These are phyloP conservation scores for Phyllostomus discolor DNA, from an alignment of 2,113 vertebrate genomes.

Conservation along the genomic window DNA sequence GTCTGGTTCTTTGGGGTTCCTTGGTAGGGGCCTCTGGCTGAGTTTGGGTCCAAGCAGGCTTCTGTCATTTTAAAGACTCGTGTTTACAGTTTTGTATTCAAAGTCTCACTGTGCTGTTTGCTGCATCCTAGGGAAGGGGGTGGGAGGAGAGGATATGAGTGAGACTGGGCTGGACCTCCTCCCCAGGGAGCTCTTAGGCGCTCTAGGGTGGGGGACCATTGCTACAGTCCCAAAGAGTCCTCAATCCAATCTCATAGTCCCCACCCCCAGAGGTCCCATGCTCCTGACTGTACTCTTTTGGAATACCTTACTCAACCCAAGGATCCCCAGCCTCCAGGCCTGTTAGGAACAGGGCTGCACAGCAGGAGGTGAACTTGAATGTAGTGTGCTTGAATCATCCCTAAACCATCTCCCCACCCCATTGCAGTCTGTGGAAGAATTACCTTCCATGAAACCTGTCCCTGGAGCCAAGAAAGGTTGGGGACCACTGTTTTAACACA, in stretches of 20 bases:
- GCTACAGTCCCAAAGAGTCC: neutral
- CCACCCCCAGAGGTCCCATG: neutral
- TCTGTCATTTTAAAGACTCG: conserved; percentile 72
- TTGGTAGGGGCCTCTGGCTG: neutral
- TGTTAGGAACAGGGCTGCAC: too few species aligned
- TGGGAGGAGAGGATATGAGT: neutral
- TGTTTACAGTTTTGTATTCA: conserved; percentile 68
- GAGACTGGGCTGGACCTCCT: too few species aligned
- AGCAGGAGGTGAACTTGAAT: too few species aligned
- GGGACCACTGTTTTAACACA: neutral
- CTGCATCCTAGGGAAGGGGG: neutral
- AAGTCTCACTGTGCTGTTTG: neutral
- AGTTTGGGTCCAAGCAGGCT: conserved; percentile 19
- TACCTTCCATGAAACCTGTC: too few species aligned
- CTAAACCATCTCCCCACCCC: too few species aligned
- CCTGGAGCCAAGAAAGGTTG: too few species aligned
- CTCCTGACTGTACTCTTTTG: too few species aligned
- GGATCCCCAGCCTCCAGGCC: too few species aligned
- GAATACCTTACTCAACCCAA: neutral
- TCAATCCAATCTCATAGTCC: neutral
- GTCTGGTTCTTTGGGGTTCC: neutral
- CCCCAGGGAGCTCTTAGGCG: neutral
- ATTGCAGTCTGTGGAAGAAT: too few species aligned
- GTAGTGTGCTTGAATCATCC: too few species aligned
- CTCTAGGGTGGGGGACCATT: neutral